Evolutionary conservation across 2,888 invertebrate species (phyloP).

Genomic region (Hyposoter dolosus): DNA sequence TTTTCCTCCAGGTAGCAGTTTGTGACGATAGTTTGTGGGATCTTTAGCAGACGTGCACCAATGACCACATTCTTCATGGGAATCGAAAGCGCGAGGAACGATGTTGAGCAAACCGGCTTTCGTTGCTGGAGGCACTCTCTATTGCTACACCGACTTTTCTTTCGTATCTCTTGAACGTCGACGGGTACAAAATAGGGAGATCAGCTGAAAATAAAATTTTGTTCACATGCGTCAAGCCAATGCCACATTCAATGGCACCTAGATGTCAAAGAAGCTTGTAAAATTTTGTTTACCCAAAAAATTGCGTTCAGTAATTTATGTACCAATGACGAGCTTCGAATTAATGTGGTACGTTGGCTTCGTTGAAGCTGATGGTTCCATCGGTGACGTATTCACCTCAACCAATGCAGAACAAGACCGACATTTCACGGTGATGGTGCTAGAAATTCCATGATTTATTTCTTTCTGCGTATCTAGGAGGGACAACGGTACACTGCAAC

Average conservation of each 20-base stretch:
- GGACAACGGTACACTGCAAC: no score
- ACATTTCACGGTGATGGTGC: no score
- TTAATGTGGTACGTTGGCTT: no score
- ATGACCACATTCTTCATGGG: conserved; percentile 39
- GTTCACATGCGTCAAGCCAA: conserved; percentile 3
- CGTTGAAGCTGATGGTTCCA: no score
- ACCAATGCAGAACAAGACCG: no score
- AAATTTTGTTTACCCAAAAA: background rate
- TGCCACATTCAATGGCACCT: conserved; percentile 4
- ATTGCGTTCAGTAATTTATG: no score
- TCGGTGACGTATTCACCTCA: no score
- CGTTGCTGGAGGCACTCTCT: no score
- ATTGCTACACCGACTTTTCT: conserved; percentile 4
- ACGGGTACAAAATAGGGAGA: conserved; percentile 1
- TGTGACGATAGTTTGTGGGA: conserved; percentile 28
- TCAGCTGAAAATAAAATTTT: conserved; percentile 9
- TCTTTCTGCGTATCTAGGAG: no score
- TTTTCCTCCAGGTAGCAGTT: no score
- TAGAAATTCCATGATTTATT: no score
- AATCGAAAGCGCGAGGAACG: conserved; percentile 9
- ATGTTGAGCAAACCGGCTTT: conserved; percentile 21
- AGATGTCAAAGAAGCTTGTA: background rate
- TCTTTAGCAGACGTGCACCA: conserved; percentile 28
- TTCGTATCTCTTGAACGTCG: conserved; percentile 2
- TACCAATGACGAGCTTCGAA: no score